These are phyloP conservation scores for Brachyhypopomus gauderio DNA, from an alignment of 2,113 vertebrate species.

Conservation along the genomic window DNA sequence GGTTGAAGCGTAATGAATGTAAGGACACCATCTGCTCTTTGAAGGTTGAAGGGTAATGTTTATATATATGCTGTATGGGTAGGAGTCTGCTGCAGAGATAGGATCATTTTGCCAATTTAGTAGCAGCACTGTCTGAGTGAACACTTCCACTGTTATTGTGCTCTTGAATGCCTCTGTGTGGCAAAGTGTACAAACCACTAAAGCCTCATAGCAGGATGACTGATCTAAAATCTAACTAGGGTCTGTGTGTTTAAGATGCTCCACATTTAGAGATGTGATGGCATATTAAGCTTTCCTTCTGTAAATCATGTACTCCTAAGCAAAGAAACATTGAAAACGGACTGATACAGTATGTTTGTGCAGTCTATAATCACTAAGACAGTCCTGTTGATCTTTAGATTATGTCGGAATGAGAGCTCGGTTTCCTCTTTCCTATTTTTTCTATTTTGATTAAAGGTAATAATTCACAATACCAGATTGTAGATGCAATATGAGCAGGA, in stretches of 20 bases:
- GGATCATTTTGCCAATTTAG: not conserved
- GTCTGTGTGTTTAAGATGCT: not conserved
- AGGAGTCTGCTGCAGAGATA: too few species aligned
- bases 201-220: constrained; percentile 15
- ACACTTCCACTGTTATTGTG: constrained; percentile 7
- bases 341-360: too few species aligned
- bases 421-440: not conserved
- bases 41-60: too few species aligned
- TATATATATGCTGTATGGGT: too few species aligned
- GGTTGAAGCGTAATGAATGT: too few species aligned
- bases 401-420: not conserved
- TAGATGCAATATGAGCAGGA: not conserved
- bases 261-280: constrained; percentile 20
- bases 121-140: not conserved
- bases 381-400: not conserved
- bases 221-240: constrained; percentile 13
- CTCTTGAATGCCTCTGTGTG: constrained; percentile 15
- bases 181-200: not conserved
- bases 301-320: too few species aligned
- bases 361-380: too few species aligned
- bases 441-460: not conserved
- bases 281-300: not conserved
- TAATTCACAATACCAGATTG: not conserved
- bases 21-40: too few species aligned
- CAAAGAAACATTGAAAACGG: too few species aligned